Base-by-base conservation (phyloP, 2,113 vertebrate species). In the Pterophyllum scalare region DNA sequence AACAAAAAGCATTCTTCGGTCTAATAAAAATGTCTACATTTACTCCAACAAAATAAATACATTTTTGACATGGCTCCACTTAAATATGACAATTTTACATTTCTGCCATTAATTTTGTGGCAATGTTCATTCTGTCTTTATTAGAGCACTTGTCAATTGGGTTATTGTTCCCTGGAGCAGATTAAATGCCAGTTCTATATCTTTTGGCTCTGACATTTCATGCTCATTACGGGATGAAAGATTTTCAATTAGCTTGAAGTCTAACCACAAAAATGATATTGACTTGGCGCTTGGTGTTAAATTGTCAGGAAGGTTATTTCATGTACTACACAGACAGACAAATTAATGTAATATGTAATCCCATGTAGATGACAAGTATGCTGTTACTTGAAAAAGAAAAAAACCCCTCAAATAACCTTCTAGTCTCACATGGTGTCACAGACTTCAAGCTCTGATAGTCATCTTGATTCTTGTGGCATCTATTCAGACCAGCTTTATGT, bases 151-250 rank as follows among this genome's bases (percentile, higher is more conserved):
- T 72, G 89, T 83, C 89, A 81, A 60, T 86, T 81, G 75, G 65
- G 89, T 88, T 82, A 82, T 90, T 91, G 85, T 87, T 87, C 86
- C 75, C 87, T 52, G 6, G 78, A 84, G 87, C 72, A 88, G 85
- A 94, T 85, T 82, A 95, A 95, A 94, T 91, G 84, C 77, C 94
- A 90, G 58, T 88, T 93, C 90, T 87, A 88, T 91, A 89, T 90
- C 85, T 89, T 87, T 86, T 85, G 82, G 75, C 89, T 79, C 49
- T 95, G 94, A 94, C 94, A 95, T 95, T 94, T 95, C 77, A 89
- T 89, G 90, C 90, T 94, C 85, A 91, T 94, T 94, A 93, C 72
- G 81, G 56, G 76, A 84, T 81, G 77, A 94, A 89, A 79, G 92
- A 94, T 94, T 93, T 94, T 95, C 84, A 91, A 93, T 94, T 92